Conservation (phyloP, 1,140 invertebrate genomes). For the Drosophila navojoa region DNA sequence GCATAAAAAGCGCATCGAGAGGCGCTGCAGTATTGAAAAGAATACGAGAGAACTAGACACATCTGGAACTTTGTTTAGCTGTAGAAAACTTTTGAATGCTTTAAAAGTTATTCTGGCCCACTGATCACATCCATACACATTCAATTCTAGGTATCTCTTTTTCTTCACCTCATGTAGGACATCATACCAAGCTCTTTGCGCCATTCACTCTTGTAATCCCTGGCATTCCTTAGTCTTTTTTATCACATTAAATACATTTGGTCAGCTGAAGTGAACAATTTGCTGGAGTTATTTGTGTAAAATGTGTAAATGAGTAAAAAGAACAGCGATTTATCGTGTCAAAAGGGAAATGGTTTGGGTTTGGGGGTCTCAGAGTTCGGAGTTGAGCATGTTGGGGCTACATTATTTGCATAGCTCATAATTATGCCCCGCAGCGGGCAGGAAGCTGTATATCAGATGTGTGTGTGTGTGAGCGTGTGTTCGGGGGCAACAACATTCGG, state of each 20-base stretch:
- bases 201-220: too few relatives aligned
- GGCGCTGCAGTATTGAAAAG: too few relatives aligned
- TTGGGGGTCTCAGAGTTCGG: neutral
- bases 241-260: constrained; percentile 52
- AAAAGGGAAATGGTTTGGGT: neutral
- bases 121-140: too few relatives aligned
- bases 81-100: too few relatives aligned
- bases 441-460: constrained; percentile 3
- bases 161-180: too few relatives aligned
- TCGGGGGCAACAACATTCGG: constrained; percentile 37
- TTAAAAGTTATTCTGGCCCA: too few relatives aligned
- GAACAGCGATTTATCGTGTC: neutral
- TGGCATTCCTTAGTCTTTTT: too few relatives aligned
- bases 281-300: constrained; percentile 67
- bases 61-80: too few relatives aligned
- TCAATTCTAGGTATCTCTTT: too few relatives aligned
- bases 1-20: too few relatives aligned
- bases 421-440: constrained; percentile 53
- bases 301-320: constrained; percentile 55
- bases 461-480: neutral
- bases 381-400: neutral
- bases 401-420: constrained; percentile 73
- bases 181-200: too few relatives aligned
- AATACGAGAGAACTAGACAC: too few relatives aligned
- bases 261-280: constrained; percentile 68